phyloP scores from a whole-genome alignment of 2,888 invertebrate species.

The Chelonus formosanus region DNA sequence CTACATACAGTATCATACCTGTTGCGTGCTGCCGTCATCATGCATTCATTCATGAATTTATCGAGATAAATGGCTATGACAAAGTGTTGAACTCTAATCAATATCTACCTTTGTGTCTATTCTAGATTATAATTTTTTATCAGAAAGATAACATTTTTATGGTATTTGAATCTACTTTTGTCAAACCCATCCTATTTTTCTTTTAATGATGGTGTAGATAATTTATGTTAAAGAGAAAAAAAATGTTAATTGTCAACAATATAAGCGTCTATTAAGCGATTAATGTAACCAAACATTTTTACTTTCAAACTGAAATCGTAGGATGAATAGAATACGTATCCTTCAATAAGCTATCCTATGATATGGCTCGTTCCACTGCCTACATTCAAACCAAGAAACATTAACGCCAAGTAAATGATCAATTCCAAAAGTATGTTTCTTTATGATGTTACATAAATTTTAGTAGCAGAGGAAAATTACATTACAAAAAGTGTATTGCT shows the following conservation, averaged over 20 bases:
- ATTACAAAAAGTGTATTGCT: no score
- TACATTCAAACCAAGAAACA: constrained; percentile 15
- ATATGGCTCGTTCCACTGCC: constrained; percentile 10
- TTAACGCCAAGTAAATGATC: constrained; percentile 20
- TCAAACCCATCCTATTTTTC: background rate
- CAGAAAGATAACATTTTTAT: no score
- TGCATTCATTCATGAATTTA: constrained; percentile 40
- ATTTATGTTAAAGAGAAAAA: constrained; percentile 14
- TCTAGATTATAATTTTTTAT: background rate
- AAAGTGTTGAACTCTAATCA: constrained; percentile 8
- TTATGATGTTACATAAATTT: constrained; percentile 6
- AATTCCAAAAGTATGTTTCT: constrained; percentile 18
- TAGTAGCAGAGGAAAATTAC: no score
- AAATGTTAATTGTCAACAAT: constrained; percentile 26
- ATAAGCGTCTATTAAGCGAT: background rate
- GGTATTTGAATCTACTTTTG: background rate
- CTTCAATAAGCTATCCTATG: constrained; percentile 12
- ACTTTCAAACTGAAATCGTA: constrained; percentile 23
- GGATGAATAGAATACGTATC: constrained; percentile 6
- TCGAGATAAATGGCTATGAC: constrained; percentile 20
- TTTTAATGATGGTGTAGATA: constrained; percentile 6
- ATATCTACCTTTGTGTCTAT: background rate
- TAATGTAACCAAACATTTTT: constrained; percentile 12
- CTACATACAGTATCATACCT: no score
- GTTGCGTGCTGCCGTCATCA: constrained; percentile 24